These are phyloP conservation scores for Tinea pellionella DNA, from an alignment of 2,888 invertebrate species.

Conservation along the genomic window DNA sequence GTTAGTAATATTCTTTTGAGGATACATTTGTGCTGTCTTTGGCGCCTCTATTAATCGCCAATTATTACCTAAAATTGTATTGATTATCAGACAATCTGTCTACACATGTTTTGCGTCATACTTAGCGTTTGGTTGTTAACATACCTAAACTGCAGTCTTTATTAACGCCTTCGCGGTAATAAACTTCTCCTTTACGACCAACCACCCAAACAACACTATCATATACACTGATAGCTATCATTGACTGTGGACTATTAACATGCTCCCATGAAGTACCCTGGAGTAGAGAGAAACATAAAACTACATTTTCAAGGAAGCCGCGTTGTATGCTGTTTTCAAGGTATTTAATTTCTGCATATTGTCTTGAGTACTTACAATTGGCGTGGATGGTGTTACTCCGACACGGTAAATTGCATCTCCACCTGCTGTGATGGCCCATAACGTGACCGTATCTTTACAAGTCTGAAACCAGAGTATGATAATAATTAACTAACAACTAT, in stretches of 20 bases:
- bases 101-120: too few relatives aligned
- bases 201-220: constrained; percentile 85
- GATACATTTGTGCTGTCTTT: constrained; percentile 37
- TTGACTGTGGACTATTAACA: constrained; percentile 82
- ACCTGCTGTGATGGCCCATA: constrained; percentile 89
- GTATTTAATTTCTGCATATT: too few relatives aligned
- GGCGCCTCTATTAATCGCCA: constrained; percentile 85
- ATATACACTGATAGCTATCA: constrained; percentile 78
- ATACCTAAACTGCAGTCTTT: constrained; percentile 72
- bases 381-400: constrained; percentile 79
- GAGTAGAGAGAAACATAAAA: constrained; percentile 14
- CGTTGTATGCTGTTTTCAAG: too few relatives aligned
- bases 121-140: too few relatives aligned
- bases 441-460: constrained; percentile 58
- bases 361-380: constrained; percentile 70
- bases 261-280: constrained; percentile 85
- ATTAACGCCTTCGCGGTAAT: constrained; percentile 81
- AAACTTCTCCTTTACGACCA: constrained; percentile 87
- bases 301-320: too few relatives aligned
- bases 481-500: too few relatives aligned
- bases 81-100: too few relatives aligned
- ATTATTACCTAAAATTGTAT: constrained; percentile 65
- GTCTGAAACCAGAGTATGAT: constrained; percentile 27
- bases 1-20: constrained; percentile 29
- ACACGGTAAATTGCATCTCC: constrained; percentile 88